A percentile compares a stretch with the other conserved stretches of the same genome.
These are phyloP conservation scores for Penaeus indicus DNA, from an alignment of 1,140 invertebrate genomes.

Conservation along the genomic window DNA sequence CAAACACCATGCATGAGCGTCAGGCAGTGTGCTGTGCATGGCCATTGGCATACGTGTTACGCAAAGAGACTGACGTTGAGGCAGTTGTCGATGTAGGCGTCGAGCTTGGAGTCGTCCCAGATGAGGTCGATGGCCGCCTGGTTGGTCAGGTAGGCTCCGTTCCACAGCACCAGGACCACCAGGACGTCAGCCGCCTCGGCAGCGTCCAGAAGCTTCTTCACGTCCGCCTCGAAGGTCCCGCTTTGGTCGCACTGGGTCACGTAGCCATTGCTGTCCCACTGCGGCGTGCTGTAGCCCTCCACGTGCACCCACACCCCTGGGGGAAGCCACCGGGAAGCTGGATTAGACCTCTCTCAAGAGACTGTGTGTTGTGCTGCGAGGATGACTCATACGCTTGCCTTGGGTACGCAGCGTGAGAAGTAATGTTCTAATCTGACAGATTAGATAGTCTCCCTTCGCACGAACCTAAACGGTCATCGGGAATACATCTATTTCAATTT, in stretches of 20 bases:
- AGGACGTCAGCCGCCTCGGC: slow-evolving; percentile 68
- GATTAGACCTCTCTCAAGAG: neutral
- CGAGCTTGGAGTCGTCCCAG: slow-evolving; percentile 70
- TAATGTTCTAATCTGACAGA: too few species aligned
- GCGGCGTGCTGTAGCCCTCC: slow-evolving; percentile 70
- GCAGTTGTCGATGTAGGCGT: slow-evolving; percentile 71
- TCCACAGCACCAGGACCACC: slow-evolving; percentile 71
- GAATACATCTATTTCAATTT: too few species aligned
- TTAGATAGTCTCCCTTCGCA: too few species aligned
- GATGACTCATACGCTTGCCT: too few species aligned
- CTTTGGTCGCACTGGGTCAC: slow-evolving; percentile 26
- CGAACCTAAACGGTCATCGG: too few species aligned
- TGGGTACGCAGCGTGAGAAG: too few species aligned
- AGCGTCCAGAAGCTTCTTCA: slow-evolving; percentile 19
- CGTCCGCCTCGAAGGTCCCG: slow-evolving; percentile 35
- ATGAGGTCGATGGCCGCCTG: slow-evolving; percentile 69
- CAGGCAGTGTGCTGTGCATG: too few species aligned
- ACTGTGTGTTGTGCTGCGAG: neutral
- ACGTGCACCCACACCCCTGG: slow-evolving; percentile 72
- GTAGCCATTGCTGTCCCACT: slow-evolving; percentile 23
- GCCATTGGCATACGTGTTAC: too few species aligned
- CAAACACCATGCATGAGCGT: too few species aligned
- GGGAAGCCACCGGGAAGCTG: slow-evolving; percentile 9
- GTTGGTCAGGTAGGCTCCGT: slow-evolving; percentile 70
- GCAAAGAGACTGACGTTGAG: slow-evolving; percentile 67